Evolutionary conservation across 2,113 vertebrate genomes (phyloP).

Genomic region (Chaenocephalus aceratus): DNA sequence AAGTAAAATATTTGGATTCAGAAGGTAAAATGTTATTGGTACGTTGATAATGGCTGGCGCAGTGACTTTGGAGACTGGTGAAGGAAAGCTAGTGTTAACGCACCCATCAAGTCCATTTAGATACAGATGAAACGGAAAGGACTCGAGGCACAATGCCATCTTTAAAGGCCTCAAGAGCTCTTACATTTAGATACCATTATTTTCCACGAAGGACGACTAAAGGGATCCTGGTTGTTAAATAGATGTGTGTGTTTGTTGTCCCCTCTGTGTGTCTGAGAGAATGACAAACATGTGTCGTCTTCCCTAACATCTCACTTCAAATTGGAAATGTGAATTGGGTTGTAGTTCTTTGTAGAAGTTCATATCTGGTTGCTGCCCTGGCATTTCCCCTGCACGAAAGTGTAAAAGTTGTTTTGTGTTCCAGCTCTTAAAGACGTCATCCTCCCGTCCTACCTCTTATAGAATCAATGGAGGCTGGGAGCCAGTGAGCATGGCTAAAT

Average conservation of each 20-base stretch:
- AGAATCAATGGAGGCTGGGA: constrained; percentile 77
- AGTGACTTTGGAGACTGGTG: constrained; percentile 59
- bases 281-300: not conserved
- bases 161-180: constrained; percentile 69
- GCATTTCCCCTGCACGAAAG: constrained; percentile 44
- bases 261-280: constrained; percentile 5
- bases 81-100: constrained; percentile 70
- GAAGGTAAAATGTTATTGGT: constrained; percentile 54
- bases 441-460: constrained; percentile 59
- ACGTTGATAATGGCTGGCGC: constrained; percentile 57
- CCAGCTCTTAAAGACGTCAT: constrained; percentile 66
- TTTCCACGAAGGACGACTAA: constrained; percentile 58
- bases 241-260: constrained; percentile 5
- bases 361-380: not conserved
- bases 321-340: constrained; percentile 17
- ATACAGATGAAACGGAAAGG: constrained; percentile 60
- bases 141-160: constrained; percentile 51
- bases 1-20: constrained; percentile 60
- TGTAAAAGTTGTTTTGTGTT: constrained; percentile 62
- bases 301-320: constrained; percentile 23
- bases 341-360: no score
- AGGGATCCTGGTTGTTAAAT: constrained; percentile 51
- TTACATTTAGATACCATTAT: constrained; percentile 53
- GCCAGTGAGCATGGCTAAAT: constrained; percentile 83
- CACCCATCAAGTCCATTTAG: constrained; percentile 63